Evolutionary conservation across 2,797 vertebrate genomes (phyloP).

Genomic region (Australoheros facetus): DNA sequence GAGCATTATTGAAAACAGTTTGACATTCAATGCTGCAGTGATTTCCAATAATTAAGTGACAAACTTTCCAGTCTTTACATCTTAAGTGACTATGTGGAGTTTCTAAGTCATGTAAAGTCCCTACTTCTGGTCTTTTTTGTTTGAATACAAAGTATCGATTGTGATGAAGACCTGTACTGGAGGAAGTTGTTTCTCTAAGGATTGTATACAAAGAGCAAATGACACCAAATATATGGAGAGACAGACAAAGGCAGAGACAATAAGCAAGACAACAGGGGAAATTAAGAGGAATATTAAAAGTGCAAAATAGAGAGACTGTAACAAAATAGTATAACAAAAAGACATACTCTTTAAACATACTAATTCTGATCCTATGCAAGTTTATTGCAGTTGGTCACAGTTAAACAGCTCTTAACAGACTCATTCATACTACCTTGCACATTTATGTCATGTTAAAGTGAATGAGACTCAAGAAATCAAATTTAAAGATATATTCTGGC

Average conservation of each 20-base stretch:
- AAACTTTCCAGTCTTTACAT: not conserved
- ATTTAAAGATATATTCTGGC: not conserved
- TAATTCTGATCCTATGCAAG: not conserved
- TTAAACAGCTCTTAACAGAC: not conserved
- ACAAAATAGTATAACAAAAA: not conserved
- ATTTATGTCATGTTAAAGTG: not conserved
- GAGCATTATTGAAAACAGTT: not conserved
- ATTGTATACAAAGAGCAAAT: no score
- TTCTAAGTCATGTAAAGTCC: not conserved
- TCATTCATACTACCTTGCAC: not conserved
- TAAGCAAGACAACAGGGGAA: not conserved
- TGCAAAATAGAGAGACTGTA: not conserved
- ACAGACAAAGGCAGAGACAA: not conserved
- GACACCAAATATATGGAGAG: no score
- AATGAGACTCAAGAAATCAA: not conserved
- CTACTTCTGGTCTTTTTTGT: not conserved
- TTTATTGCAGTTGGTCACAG: not conserved
- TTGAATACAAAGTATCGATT: not conserved
- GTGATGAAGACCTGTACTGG: not conserved
- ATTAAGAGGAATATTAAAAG: not conserved
- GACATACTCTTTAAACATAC: not conserved
- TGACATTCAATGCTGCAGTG: not conserved
- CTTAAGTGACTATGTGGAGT: not conserved
- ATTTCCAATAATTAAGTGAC: not conserved
- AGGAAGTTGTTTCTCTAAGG: not conserved